Base-by-base conservation (phyloP, 2,888 invertebrate genomes). In the Vanessa cardui region DNA sequence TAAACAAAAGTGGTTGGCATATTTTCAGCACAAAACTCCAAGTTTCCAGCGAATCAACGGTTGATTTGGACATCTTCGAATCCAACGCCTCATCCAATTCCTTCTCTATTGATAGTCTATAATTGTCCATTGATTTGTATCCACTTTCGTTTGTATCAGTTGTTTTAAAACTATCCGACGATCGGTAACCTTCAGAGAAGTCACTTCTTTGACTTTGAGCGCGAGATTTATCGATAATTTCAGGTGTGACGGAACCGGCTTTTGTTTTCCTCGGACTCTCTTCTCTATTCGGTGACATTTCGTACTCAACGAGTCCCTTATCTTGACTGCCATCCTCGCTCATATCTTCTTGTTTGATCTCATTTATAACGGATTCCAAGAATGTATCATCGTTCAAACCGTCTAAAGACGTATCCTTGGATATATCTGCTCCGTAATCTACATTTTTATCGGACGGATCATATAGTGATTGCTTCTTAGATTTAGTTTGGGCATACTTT, bases 11-110 rank as follows among this genome's bases (percentile, higher is more conserved):
- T 0, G 92, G 93, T 73, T 92, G 92, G 61, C 93, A 93, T 1
- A 92, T 89, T 77, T 93, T 91, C 49, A 92, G 68, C 1, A 93
- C 89, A 73, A 92, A 91, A 62, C 86, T 90, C 92, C 92, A 93
- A 0, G 87, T 89, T 50, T 92, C 92, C 64, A 92, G 72, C 0
- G 92, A 92, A 54, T 89, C 86, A 0, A 86, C 80, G 0, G 87
- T 92, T 0, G 84, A 79, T 67, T 82, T 87, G 0, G 87, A 75
- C 79, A 92, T 82, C 39, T 82, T 81, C 5, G 62, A 71, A n/a
- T 79, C 81, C 16, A 81, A 31, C 1, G 75, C 68, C 3, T 74
- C 78, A 6, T 81, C 81, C 9, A 82, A 50, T 3, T 88, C 87
- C 45, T 85, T 89, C 18, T 88, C 88, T 21, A 83, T 73, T 0